Base-by-base conservation (phyloP, 2,113 vertebrate species). In the Eupsittula cactorum region DNA sequence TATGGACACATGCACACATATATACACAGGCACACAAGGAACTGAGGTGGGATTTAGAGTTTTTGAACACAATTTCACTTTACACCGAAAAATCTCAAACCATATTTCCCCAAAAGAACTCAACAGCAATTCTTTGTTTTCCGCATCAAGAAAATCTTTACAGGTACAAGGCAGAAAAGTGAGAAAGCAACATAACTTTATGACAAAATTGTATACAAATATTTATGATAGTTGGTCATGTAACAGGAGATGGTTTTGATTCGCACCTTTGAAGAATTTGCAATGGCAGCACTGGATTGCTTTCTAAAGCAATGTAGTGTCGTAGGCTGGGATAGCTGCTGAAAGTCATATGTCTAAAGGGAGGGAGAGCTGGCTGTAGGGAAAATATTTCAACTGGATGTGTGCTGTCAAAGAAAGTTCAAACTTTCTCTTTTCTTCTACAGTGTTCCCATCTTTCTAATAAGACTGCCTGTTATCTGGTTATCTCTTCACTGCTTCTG, bases 221-320 rank as follows among this genome's bases (percentile, higher is more conserved):
- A 5, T n/a, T 1, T 1, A 24, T 33, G 35, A 57, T 1, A 35
- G 16, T 0, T 71, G 31, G 25, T 39, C 44, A 68, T 16, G 27
- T 13, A 85, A 37, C 5, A 65, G 20, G 59, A 83, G 6, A 55
- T 3, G 33, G 20, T 31, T 88, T 44, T 79, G 29, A 71, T 90
- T 79, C 84, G 87, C 33, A 75, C 10, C 39, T 82, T 91, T 85
- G 23, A 64, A 87, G 42, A 76, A 76, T 0, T 44, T 29, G 31
- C 33, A 79, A 10, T 21, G 12, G 19, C 35, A 39, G 20, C 35
- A 64, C 15, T 50, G 55, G 17, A 35, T 13, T 47, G 16, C 35
- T 82, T 68, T 60, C 24, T 37, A 80, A 74, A 91, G 62, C 47
- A 69, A 7, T 2, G 15, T 20, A 18, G 4, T 35, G 46, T 16